These are phyloP conservation scores for Caenorhabditis imperialis DNA, from an alignment of 2,888 invertebrate species.

Conservation along the genomic window DNA sequence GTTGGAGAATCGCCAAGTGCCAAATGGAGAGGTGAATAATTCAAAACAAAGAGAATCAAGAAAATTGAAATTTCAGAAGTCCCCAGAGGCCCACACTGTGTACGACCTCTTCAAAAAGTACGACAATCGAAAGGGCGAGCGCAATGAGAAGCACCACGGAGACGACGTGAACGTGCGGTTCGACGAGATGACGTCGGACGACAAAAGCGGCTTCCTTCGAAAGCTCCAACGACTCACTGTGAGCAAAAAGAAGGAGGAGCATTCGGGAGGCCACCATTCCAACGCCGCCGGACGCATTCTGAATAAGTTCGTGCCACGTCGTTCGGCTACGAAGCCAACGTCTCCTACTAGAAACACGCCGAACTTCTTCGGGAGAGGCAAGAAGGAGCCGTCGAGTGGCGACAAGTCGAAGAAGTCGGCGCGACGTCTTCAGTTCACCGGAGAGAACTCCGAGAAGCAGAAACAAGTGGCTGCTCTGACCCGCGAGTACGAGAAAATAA, in stretches of 20 bases:
- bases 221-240: constrained; percentile 40
- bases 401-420: constrained; percentile 12
- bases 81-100: constrained; percentile 30
- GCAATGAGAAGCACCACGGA: background rate
- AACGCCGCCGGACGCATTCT: constrained; percentile 11
- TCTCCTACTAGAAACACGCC: constrained; percentile 2
- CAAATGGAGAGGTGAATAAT: constrained; percentile 18
- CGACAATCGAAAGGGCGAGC: constrained; percentile 11
- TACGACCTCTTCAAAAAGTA: constrained; percentile 46
- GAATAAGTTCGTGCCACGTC: constrained; percentile 25
- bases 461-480: constrained; percentile 26
- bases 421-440: constrained; percentile 31
- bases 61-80: constrained; percentile 24
- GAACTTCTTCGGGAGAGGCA: constrained; percentile 9
- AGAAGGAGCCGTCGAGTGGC: constrained; percentile 2
- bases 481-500: constrained; percentile 18
- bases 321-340: background rate
- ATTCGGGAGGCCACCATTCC: background rate
- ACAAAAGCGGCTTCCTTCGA: constrained; percentile 42
- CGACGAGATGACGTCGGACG: constrained; percentile 37
- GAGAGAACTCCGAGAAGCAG: constrained; percentile 1
- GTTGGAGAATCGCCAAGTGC: constrained; percentile 7
- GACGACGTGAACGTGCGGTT: constrained; percentile 40
- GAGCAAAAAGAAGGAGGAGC: constrained; percentile 14
- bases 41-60: no score